phyloP scores from a whole-genome alignment of 1,140 invertebrate genomes.

The Andricus grossulariae region DNA sequence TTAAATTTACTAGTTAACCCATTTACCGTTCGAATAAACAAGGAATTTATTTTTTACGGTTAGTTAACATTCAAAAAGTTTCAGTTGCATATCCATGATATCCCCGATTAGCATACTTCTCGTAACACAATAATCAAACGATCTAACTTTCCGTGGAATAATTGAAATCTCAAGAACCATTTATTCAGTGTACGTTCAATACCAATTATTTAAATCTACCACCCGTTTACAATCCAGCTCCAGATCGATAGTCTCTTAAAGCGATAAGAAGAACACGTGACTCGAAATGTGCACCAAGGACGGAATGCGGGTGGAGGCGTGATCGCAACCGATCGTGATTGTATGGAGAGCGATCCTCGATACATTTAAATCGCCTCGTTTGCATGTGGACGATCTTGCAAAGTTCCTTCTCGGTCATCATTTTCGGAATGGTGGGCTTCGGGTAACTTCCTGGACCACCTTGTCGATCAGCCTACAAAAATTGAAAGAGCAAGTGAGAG shows the following conservation, averaged over 20 bases:
- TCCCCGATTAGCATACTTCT: neutral
- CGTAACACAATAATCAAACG: neutral
- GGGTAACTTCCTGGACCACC: constrained; percentile 41
- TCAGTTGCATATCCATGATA: too few relatives aligned
- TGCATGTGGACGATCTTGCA: constrained; percentile 50
- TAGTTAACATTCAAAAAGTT: too few relatives aligned
- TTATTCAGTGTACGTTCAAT: constrained; percentile 1
- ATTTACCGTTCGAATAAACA: too few relatives aligned
- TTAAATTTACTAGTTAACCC: too few relatives aligned
- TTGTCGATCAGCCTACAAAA: constrained; percentile 33
- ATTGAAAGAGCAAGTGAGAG: neutral
- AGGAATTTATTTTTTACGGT: too few relatives aligned
- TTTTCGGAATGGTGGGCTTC: constrained; percentile 30
- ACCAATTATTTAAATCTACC: constrained; percentile 22
- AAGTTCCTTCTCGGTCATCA: constrained; percentile 38
- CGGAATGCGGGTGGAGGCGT: constrained; percentile 52
- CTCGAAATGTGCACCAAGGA: constrained; percentile 42
- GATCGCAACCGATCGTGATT: constrained; percentile 47
- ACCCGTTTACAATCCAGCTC: constrained; percentile 1
- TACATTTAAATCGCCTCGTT: constrained; percentile 67
- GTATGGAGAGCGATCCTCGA: constrained; percentile 58
- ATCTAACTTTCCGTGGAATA: neutral
- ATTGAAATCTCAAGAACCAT: constrained; percentile 23
- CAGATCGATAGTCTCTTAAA: constrained; percentile 1
- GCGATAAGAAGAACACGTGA: constrained; percentile 29